These are phyloP conservation scores for Sebastes hopkinsi DNA, from an alignment of 2,797 vertebrate genomes.

Conservation along the genomic window DNA sequence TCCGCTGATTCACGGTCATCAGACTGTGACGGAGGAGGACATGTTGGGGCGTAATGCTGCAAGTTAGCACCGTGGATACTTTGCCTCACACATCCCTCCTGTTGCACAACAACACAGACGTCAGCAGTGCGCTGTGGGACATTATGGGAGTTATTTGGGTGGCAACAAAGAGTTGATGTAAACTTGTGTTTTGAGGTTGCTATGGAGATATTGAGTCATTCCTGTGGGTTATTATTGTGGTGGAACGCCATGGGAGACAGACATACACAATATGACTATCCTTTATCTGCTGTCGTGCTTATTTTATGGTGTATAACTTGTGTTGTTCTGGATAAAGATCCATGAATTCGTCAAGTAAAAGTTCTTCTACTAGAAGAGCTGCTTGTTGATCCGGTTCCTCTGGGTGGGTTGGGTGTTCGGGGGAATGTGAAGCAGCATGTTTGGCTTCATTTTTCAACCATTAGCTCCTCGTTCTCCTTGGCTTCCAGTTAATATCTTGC, in stretches of 20 bases:
- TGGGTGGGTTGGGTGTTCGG: background rate
- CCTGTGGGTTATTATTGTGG: background rate
- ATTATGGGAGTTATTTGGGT: background rate
- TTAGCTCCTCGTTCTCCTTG: background rate
- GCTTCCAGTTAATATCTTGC: too few species aligned
- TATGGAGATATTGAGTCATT: conserved; percentile 30
- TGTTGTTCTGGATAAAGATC: background rate
- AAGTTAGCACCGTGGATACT: background rate
- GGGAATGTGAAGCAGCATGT: background rate
- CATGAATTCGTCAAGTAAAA: background rate
- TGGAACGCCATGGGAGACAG: background rate
- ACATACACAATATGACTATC: background rate
- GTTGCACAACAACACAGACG: conserved; percentile 27
- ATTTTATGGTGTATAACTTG: background rate
- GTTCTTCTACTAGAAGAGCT: background rate
- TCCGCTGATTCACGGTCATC: conserved; percentile 12
- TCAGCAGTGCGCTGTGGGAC: background rate
- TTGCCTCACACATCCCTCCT: too few species aligned
- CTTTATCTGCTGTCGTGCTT: background rate
- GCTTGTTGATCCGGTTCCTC: background rate
- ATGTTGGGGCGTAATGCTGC: background rate
- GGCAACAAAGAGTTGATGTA: conserved; percentile 6
- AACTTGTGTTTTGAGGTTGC: conserved; percentile 37
- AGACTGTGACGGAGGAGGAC: background rate
- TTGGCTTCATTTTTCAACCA: background rate